Evolutionary conservation across 2,797 vertebrate species (phyloP).

Genomic region (Liasis olivaceus): DNA sequence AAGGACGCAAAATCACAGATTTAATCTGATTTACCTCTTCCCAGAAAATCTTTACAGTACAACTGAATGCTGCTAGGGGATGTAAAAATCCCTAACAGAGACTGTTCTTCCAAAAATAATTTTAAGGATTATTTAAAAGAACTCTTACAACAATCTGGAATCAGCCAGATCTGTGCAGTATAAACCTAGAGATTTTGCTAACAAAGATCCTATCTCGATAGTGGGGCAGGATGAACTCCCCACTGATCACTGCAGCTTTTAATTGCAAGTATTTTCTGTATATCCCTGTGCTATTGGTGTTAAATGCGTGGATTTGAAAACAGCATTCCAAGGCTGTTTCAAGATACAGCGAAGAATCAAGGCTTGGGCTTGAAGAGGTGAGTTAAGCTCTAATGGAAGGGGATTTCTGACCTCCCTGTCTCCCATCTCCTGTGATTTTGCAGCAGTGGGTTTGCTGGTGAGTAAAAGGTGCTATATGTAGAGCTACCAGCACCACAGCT

Average conservation of each 20-base stretch:
- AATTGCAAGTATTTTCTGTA: background rate
- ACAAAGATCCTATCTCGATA: background rate
- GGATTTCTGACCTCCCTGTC: background rate
- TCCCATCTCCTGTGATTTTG: background rate
- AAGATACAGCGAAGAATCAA: background rate
- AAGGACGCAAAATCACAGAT: background rate
- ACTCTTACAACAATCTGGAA: background rate
- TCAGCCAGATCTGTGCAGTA: background rate
- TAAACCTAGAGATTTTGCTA: background rate
- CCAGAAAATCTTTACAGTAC: background rate
- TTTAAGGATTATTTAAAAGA: background rate
- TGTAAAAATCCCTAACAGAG: background rate
- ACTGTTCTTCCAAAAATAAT: background rate
- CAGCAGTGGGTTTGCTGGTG: background rate
- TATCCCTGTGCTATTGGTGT: background rate
- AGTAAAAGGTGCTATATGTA: background rate
- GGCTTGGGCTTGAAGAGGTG: background rate
- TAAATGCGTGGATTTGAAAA: background rate
- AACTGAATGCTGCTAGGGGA: background rate
- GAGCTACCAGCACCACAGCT: background rate
- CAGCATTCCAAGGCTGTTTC: background rate
- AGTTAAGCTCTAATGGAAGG: background rate
- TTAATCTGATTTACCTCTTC: background rate
- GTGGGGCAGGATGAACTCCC: background rate
- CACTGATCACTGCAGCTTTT: background rate